These are phyloP conservation scores for Drosophila subobscura DNA, from an alignment of 1,140 invertebrate species.

Conservation along the genomic window DNA sequence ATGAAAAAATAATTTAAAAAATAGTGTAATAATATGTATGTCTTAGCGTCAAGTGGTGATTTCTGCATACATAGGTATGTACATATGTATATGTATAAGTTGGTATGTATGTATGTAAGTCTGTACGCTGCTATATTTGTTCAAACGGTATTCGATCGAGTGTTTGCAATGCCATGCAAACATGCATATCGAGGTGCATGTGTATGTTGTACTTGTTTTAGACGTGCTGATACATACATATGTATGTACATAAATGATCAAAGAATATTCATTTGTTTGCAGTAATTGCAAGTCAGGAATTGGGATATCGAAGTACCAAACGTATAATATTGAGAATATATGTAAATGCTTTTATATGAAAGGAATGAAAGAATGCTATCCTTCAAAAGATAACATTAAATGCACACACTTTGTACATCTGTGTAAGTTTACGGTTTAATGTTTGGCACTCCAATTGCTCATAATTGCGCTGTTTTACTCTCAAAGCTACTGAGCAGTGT, in stretches of 20 bases:
- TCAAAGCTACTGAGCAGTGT: not conserved
- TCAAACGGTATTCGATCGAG: not conserved
- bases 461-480: not conserved
- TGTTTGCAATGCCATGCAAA: constrained; percentile 1
- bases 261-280: no score
- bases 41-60: not conserved
- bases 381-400: no score
- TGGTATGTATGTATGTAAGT: not conserved
- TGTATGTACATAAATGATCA: constrained; percentile 2
- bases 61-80: constrained; percentile 1
- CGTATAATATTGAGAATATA: no score
- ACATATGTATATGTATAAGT: not conserved
- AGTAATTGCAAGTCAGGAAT: no score
- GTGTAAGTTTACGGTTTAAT: not conserved
- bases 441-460: not conserved
- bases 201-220: no score
- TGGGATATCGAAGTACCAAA: no score
- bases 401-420: no score
- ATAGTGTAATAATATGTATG: not conserved
- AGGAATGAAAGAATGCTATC: no score
- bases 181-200: not conserved
- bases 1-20: no score
- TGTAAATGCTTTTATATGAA: no score
- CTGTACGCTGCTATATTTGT: constrained; percentile 5
- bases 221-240: not conserved